phyloP scores from a whole-genome alignment of 1,140 invertebrate species.

The Drosophila insularis region DNA sequence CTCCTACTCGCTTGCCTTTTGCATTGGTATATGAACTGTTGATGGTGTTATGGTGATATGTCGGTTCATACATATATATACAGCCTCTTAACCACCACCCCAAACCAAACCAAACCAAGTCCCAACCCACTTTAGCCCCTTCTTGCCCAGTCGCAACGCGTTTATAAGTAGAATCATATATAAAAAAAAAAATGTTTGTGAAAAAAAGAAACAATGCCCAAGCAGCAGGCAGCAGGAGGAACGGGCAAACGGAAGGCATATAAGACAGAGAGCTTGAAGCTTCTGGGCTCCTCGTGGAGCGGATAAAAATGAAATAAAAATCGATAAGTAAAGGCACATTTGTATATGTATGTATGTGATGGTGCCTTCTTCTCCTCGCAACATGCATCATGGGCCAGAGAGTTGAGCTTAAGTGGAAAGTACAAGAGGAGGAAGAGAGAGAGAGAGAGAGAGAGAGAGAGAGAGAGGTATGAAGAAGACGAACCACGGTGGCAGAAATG shows the following conservation, averaged over 20 bases:
- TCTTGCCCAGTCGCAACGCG: conserved; percentile 30
- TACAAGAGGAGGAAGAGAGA: neutral
- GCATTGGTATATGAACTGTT: conserved; percentile 71
- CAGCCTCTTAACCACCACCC: conserved; percentile 19
- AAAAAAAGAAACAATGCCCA: conserved; percentile 59
- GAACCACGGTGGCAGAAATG: conserved; percentile 20
- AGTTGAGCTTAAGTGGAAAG: conserved; percentile 9
- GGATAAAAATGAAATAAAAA: conserved; percentile 81
- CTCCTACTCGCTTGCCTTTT: conserved; percentile 5
- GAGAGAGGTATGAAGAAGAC: conserved; percentile 12
- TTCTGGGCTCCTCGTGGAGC: conserved; percentile 49
- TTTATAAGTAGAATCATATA: conserved; percentile 68
- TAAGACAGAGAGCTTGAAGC: conserved; percentile 27
- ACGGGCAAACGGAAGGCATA: neutral
- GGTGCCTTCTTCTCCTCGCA: conserved; percentile 20
- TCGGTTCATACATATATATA: conserved; percentile 18
- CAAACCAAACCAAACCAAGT: conserved; percentile 2
- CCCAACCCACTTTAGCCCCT: conserved; percentile 14
- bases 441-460: conserved; percentile 7
- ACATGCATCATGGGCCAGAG: conserved; percentile 4
- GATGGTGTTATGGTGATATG: conserved; percentile 79
- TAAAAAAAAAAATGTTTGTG: conserved; percentile 73
- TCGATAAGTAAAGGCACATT: conserved; percentile 76
- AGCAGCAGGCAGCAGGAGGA: neutral
- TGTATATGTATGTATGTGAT: conserved; percentile 32